Conservation (phyloP, 2,797 vertebrate species). For the Enteromius unitaeniatus region DNA sequence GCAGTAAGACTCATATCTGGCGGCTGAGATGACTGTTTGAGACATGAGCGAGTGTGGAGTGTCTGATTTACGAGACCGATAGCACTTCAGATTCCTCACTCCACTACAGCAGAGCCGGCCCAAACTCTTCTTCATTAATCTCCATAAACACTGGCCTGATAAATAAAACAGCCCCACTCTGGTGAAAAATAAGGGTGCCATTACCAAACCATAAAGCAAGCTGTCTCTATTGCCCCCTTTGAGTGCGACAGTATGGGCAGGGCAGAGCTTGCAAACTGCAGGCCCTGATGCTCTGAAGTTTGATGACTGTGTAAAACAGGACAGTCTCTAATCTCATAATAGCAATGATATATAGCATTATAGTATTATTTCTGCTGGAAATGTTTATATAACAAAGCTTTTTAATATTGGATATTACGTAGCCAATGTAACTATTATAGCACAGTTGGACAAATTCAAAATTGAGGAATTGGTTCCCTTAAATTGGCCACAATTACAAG, state of each 20-base stretch:
- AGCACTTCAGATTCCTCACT: conserved; percentile 56
- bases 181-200: conserved; percentile 58
- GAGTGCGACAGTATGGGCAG: conserved; percentile 24
- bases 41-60: conserved; percentile 47
- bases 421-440: too few relatives aligned
- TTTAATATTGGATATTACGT: not conserved
- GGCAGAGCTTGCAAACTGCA: conserved; percentile 5
- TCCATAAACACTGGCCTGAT: conserved; percentile 54
- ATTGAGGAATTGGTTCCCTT: not conserved
- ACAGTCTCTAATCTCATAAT: not conserved
- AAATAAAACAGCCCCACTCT: conserved; percentile 53
- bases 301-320: not conserved
- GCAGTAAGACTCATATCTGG: conserved; percentile 54
- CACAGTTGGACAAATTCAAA: not conserved
- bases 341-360: not conserved
- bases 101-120: conserved; percentile 19
- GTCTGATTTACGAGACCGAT: conserved; percentile 58
- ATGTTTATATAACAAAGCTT: not conserved
- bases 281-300: conserved; percentile 8
- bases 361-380: not conserved
- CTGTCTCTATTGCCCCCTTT: conserved; percentile 46
- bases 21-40: conserved; percentile 53
- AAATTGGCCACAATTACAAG: not conserved
- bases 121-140: conserved; percentile 57
- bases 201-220: conserved; percentile 58